Evolutionary conservation across 1,140 invertebrate genomes (phyloP), one percentile per base, ranked within the genome.

Genomic region (Drosophila elegans): DNA sequence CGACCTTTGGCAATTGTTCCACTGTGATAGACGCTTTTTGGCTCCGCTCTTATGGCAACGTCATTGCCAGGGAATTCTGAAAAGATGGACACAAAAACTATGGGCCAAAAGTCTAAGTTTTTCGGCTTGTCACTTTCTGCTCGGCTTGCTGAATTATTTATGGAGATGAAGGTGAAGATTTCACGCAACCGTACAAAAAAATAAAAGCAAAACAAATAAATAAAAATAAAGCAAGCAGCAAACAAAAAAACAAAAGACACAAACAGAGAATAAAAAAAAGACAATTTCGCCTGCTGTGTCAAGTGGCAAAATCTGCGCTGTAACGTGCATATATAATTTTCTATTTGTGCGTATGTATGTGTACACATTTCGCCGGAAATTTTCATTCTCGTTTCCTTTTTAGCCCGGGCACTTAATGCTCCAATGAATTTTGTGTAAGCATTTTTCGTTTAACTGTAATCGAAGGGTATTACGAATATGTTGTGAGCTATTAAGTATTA

Each of bases 301-400:
- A 78, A 85, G 68, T 85, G 82, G 64, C 64, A 86, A 57, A 85
- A 85, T 88, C 82, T 88, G 82, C 82, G 82, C 69, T 78, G 83
- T 85, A 85, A 85, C 82, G 82, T 82, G 82, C 83, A 88, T 85
- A 86, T 74, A 85, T 75, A 85, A 86, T 85, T 78, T 85, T 69
- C 78, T 67, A 71, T 82, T 63, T 62, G 73, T 44, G 44, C 62
- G 52, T 73, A 11, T 49, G 44, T 71, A 34, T 60, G 12, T 32
- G 52, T 10, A 13, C 11, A 46, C 12, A 39, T 63, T 68, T 69
- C 38, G 16, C 45, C 46, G 52, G 46, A 73, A 66, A 53, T 75
- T 57, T 36, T 67, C 41, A 48, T 59, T 34, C 9, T 53, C 36
- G 48, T 48, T 56, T 64, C 32, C 12, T 29, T 48, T 52, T 39